phyloP scores from a whole-genome alignment of 2,888 invertebrate genomes.

The Phlogophora meticulosa region DNA sequence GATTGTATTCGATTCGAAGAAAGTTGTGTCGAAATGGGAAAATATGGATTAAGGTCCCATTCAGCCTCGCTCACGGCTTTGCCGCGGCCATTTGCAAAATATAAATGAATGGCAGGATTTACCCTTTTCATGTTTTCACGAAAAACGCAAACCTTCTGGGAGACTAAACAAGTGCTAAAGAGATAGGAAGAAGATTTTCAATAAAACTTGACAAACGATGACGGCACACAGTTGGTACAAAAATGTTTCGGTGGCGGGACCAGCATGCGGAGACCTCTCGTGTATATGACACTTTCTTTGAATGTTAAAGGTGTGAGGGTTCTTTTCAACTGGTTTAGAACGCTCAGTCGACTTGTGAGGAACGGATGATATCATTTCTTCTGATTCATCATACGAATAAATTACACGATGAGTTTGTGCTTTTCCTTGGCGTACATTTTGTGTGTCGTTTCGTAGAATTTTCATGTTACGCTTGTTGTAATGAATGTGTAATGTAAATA shows the following conservation, averaged over 20 bases:
- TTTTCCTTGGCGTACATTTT: conserved; percentile 50
- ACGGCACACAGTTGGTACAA: conserved; percentile 58
- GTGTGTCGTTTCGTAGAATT: conserved; percentile 36
- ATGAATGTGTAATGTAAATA: conserved; percentile 50
- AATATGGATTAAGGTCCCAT: conserved; percentile 52
- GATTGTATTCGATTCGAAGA: conserved; percentile 40
- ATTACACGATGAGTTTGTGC: conserved; percentile 63
- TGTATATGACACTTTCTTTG: conserved; percentile 9
- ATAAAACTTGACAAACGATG: conserved; percentile 67
- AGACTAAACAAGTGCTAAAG: conserved; percentile 33
- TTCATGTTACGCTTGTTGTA: conserved; percentile 51
- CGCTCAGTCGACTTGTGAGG: conserved; percentile 24
- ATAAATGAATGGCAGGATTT: conserved; percentile 46
- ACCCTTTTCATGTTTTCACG: conserved; percentile 32
- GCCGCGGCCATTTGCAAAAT: conserved; percentile 46
- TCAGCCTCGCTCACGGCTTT: conserved; percentile 23
- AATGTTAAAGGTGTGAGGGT: conserved; percentile 7
- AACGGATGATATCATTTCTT: conserved; percentile 65
- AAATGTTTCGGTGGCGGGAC: conserved; percentile 52
- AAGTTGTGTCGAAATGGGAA: conserved; percentile 42
- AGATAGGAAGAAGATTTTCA: conserved; percentile 47
- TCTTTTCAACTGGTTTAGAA: conserved; percentile 33
- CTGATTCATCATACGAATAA: conserved; percentile 64
- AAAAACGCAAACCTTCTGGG: conserved; percentile 32
- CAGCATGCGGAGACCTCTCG: conserved; percentile 39